A percentile compares a stretch with the other conserved stretches of the same genome.
phyloP scores from a whole-genome alignment of 2,113 vertebrate genomes.

The Camelus dromedarius region DNA sequence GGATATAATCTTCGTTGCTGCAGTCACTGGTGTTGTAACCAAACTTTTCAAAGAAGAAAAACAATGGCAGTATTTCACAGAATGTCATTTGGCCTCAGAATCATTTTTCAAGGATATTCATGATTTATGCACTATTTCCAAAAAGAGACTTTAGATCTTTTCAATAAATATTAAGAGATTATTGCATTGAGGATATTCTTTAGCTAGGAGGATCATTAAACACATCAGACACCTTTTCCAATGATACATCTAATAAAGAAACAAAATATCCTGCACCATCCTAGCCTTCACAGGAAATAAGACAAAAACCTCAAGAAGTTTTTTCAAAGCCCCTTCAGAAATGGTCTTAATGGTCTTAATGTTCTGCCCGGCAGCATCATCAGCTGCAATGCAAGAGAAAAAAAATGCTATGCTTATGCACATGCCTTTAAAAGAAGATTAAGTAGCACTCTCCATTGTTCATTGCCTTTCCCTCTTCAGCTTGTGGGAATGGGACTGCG shows the following conservation, averaged over 20 bases:
- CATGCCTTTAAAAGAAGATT: not conserved
- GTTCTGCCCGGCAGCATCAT: not conserved
- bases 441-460: not conserved
- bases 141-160: not conserved
- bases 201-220: not conserved
- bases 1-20: constrained; percentile 69
- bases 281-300: not conserved
- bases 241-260: constrained; percentile 1
- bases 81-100: constrained; percentile 45
- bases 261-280: not conserved
- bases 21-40: constrained; percentile 50
- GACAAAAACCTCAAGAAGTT: not conserved
- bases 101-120: constrained; percentile 67
- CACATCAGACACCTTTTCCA: not conserved
- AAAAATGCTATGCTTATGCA: not conserved
- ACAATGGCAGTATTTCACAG: constrained; percentile 64
- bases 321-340: not conserved
- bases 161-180: constrained; percentile 37
- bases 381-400: not conserved
- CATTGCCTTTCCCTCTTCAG: not conserved
- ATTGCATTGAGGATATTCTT: not conserved
- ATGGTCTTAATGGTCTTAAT: not conserved
- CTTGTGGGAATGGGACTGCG: not conserved
- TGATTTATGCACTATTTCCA: constrained; percentile 45
- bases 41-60: constrained; percentile 66